Evolutionary conservation across 2,797 vertebrate species (phyloP).

Genomic region (Rhabdomys pumilio): DNA sequence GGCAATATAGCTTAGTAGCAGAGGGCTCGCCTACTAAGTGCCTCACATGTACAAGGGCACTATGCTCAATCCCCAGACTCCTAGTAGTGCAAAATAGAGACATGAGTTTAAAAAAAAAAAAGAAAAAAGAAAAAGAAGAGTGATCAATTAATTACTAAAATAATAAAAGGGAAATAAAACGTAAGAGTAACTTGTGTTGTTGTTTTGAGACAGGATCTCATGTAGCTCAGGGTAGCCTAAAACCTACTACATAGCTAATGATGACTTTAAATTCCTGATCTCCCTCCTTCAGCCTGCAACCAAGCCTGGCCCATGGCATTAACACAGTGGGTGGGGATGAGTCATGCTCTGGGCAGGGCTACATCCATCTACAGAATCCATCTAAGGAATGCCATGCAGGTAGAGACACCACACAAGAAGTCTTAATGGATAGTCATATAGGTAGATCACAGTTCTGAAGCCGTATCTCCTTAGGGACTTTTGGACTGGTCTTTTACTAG

Average conservation of each 20-base stretch:
- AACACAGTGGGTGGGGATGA: background rate
- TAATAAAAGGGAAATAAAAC: conserved; percentile 1
- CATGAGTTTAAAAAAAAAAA: background rate
- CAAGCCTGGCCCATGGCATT: background rate
- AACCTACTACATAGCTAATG: background rate
- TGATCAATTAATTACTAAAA: background rate
- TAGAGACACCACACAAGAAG: background rate
- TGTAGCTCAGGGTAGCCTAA: background rate
- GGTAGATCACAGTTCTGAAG: background rate
- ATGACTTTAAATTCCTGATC: background rate
- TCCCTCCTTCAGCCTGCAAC: background rate
- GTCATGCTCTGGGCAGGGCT: background rate
- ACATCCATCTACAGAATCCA: background rate
- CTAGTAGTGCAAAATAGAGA: background rate
- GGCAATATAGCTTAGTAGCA: background rate
- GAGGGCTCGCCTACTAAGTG: too few relatives aligned
- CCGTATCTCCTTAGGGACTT: background rate
- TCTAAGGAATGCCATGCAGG: background rate
- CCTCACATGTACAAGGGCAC: background rate
- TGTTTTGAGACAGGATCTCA: background rate
- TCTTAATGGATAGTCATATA: background rate
- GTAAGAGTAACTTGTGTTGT: background rate
- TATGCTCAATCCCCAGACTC: background rate
- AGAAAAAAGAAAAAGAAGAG: background rate
- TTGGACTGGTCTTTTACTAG: background rate